Conservation (phyloP, 2,113 vertebrate species). For the Ceyx melanurus region DNA sequence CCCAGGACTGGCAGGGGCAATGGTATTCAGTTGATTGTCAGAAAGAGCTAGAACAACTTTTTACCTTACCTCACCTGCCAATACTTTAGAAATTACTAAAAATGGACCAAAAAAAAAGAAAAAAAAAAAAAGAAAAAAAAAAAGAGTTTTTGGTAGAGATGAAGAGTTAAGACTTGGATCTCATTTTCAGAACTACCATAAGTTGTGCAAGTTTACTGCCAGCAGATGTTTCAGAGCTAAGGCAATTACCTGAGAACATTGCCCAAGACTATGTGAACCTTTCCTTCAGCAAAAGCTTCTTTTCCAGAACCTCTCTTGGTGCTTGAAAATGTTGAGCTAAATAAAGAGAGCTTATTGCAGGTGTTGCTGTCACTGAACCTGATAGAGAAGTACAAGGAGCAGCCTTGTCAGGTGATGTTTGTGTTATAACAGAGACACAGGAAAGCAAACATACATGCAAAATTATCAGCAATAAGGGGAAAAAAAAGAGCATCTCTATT, state of each 20-base stretch:
- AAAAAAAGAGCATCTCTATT: background rate
- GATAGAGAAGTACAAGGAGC: background rate
- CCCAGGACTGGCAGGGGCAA: slow-evolving; percentile 7
- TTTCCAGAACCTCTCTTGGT: slow-evolving; percentile 19
- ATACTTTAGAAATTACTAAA: slow-evolving; percentile 8
- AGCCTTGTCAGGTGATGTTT: background rate
- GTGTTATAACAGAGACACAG: background rate
- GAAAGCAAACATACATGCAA: background rate
- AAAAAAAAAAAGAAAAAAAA: background rate
- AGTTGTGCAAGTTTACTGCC: background rate
- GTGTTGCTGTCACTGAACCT: background rate
- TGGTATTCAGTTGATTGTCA: slow-evolving; percentile 26
- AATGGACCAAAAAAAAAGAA: background rate
- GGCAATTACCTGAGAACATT: slow-evolving; percentile 21
- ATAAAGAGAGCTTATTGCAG: background rate
- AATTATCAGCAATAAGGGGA: background rate
- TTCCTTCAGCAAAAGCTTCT: slow-evolving; percentile 23
- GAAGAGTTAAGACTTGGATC: background rate
- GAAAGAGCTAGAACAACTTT: slow-evolving; percentile 34
- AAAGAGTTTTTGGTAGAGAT: background rate
- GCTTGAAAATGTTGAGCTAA: background rate
- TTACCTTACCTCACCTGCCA: slow-evolving; percentile 24
- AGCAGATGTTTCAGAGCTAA: slow-evolving; percentile 26
- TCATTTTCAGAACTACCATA: background rate
- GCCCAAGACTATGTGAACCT: background rate